Percentiles rank a stretch among this genome's conserved stretches.
These are phyloP conservation scores for Anas capensis DNA, from an alignment of 2,797 vertebrate species.

Conservation along the genomic window DNA sequence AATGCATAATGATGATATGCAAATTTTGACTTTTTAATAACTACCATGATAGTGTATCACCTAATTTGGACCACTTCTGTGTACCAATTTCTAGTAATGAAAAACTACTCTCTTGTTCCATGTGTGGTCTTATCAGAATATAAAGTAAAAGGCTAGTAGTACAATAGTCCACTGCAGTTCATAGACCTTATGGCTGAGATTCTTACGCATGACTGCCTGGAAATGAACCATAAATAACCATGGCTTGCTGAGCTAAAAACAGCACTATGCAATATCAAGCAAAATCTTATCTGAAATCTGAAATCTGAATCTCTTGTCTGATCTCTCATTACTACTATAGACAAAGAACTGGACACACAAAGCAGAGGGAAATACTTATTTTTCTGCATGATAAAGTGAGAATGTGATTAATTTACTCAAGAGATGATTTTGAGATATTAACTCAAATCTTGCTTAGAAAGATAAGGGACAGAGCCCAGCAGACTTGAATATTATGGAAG, in stretches of 20 bases:
- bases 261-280: neutral
- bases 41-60: neutral
- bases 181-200: constrained; percentile 25
- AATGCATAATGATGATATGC: neutral
- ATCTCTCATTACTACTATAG: neutral
- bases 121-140: neutral
- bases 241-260: constrained; percentile 49
- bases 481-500: neutral
- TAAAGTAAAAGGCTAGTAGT: neutral
- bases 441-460: neutral
- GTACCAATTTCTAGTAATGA: neutral
- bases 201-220: constrained; percentile 28
- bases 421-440: neutral
- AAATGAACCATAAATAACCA: constrained; percentile 59
- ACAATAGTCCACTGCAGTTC: neutral
- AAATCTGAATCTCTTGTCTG: neutral
- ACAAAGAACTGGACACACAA: neutral
- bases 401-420: neutral
- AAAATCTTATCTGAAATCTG: neutral
- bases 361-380: neutral
- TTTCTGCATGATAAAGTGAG: neutral
- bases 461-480: neutral
- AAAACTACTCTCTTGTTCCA: constrained; percentile 3
- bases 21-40: constrained; percentile 48
- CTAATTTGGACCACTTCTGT: constrained; percentile 5